Evolutionary conservation across 2,113 vertebrate genomes (phyloP).

Genomic region (Lontra canadensis): DNA sequence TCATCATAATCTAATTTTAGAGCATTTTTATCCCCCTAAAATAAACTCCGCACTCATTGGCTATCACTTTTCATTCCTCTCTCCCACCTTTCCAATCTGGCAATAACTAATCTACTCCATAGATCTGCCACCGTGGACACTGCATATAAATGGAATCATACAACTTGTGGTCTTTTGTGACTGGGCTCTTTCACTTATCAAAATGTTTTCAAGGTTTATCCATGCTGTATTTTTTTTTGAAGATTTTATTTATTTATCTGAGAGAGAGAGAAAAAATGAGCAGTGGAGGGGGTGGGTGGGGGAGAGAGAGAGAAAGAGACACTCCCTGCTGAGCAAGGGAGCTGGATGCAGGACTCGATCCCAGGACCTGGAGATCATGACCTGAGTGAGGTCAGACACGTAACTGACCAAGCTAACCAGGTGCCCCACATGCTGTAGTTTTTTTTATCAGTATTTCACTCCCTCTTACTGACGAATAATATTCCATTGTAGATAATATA

Average conservation of each 20-base stretch:
- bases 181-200: neutral
- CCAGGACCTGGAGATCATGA: too few species aligned
- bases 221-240: neutral
- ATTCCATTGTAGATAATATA: neutral
- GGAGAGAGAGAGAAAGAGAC: too few species aligned
- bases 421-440: too few species aligned
- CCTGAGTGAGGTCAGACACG: too few species aligned
- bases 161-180: neutral
- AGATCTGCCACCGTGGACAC: neutral
- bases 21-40: neutral
- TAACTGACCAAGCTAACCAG: too few species aligned
- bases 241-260: neutral
- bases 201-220: neutral
- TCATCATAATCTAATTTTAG: neutral
- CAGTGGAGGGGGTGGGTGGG: too few species aligned
- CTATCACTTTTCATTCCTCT: neutral
- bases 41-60: neutral
- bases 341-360: too few species aligned
- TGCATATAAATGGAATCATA: neutral
- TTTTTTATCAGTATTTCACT: neutral
- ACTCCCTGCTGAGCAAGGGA: too few species aligned
- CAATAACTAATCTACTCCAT: neutral
- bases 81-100: neutral
- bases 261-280: too few species aligned
- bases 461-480: neutral